These are phyloP conservation scores for Parascotia fuliginaria DNA, from an alignment of 2,888 invertebrate genomes.

Conservation along the genomic window DNA sequence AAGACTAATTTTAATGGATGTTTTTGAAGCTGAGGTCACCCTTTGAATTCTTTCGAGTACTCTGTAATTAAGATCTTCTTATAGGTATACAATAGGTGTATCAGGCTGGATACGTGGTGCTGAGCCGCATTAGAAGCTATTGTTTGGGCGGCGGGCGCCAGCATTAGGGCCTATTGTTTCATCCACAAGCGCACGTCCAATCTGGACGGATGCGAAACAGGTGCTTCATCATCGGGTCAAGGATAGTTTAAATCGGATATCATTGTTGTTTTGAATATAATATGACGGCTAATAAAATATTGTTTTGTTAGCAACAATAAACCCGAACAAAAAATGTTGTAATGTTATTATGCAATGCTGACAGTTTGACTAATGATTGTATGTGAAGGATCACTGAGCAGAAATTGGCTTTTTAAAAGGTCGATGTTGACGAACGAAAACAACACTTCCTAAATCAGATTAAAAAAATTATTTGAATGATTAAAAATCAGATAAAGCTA, in stretches of 20 bases:
- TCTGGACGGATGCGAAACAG: conserved; percentile 54
- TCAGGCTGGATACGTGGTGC: conserved; percentile 42
- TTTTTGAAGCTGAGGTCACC: conserved; percentile 35
- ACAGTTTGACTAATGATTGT: conserved; percentile 25
- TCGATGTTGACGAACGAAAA: conserved; percentile 13
- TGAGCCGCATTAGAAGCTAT: conserved; percentile 56
- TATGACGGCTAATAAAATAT: too few relatives aligned
- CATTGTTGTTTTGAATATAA: conserved; percentile 28
- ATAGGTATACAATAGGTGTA: conserved; percentile 35
- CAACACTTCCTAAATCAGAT: conserved; percentile 22
- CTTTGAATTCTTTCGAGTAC: conserved; percentile 36
- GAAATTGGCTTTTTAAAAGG: conserved; percentile 17
- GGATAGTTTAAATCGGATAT: conserved; percentile 46
- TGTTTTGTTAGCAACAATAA: too few relatives aligned
- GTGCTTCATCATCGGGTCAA: conserved; percentile 60
- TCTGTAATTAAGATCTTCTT: conserved; percentile 37
- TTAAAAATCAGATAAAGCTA: conserved; percentile 18
- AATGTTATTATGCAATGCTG: conserved; percentile 16
- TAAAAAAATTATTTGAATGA: too few relatives aligned
- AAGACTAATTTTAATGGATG: conserved; percentile 37
- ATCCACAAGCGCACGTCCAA: conserved; percentile 41
- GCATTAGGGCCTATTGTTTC: conserved; percentile 64
- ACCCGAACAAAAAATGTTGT: neutral
- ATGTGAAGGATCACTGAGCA: conserved; percentile 13
- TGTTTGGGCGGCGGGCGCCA: conserved; percentile 46